A percentile compares a stretch with the other conserved stretches of the same genome.
phyloP scores from a whole-genome alignment of 2,113 vertebrate genomes.

The Chionis minor region DNA sequence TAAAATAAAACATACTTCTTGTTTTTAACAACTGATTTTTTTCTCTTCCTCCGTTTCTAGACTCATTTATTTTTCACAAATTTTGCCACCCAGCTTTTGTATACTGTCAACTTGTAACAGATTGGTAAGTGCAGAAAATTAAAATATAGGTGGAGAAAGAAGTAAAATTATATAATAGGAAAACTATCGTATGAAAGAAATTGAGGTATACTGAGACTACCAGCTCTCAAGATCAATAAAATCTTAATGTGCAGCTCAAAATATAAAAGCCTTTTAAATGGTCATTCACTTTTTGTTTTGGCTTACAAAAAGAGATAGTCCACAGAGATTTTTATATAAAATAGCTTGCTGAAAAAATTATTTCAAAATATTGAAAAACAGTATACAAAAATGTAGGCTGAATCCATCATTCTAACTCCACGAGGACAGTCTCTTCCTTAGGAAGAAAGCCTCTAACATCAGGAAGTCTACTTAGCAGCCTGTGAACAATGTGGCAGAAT shows the following conservation, averaged over 20 bases:
- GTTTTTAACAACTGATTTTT: background rate
- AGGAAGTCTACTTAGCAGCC: background rate
- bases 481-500: background rate
- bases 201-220: background rate
- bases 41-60: background rate
- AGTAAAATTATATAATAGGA: background rate
- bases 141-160: slow-evolving; percentile 6
- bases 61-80: background rate
- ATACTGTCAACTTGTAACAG: background rate
- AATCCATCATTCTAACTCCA: background rate
- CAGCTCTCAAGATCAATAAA: background rate
- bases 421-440: background rate
- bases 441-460: background rate
- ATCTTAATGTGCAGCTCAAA: background rate
- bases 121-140: background rate
- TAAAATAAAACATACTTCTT: background rate
- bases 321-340: background rate
- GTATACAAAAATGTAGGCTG: background rate
- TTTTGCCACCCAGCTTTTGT: background rate
- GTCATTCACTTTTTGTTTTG: background rate
- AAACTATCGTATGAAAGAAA: background rate
- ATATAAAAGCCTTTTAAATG: background rate
- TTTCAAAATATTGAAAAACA: slow-evolving; percentile 8
- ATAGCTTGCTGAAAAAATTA: background rate
- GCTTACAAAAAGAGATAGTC: background rate